A percentile compares a stretch with the other conserved stretches of the same genome.
These are phyloP conservation scores for Whitmania pigra DNA, from an alignment of 1,140 invertebrate species.

Conservation along the genomic window DNA sequence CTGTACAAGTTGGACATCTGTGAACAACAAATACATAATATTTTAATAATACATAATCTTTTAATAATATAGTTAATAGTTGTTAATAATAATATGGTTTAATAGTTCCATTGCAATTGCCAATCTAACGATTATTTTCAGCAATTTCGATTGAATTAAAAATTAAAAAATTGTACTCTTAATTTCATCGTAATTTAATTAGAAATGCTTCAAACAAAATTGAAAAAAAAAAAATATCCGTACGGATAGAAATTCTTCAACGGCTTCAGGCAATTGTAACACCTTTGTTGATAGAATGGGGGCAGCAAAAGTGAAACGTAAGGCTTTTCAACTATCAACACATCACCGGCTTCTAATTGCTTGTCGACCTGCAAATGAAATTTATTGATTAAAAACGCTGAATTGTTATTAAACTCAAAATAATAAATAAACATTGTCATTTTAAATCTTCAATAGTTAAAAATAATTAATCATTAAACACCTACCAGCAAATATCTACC, in stretches of 20 bases:
- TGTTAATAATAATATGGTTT: too few relatives aligned
- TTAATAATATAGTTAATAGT: too few relatives aligned
- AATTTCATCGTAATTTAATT: not conserved
- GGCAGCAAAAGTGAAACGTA: constrained; percentile 61
- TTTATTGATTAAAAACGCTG: too few relatives aligned
- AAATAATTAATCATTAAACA: not conserved
- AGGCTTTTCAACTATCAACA: constrained; percentile 62
- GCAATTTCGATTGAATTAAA: not conserved
- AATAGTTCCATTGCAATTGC: too few relatives aligned
- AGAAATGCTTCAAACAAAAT: not conserved
- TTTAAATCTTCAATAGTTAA: too few relatives aligned
- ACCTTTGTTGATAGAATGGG: constrained; percentile 62
- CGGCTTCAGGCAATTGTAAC: constrained; percentile 61
- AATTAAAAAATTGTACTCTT: not conserved
- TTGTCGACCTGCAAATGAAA: constrained; percentile 45
- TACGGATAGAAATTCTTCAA: constrained; percentile 31
- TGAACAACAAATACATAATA: too few relatives aligned
- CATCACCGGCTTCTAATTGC: constrained; percentile 57
- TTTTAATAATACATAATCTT: too few relatives aligned
- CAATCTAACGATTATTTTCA: not conserved
- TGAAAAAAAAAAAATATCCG: constrained; percentile 48
- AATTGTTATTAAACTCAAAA: too few relatives aligned
- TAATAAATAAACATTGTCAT: too few relatives aligned
- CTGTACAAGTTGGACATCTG: constrained; percentile 2
- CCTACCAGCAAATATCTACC: too few relatives aligned